A percentile compares a stretch with the other conserved stretches of the same genome.
Evolutionary conservation across 2,797 vertebrate genomes (phyloP).

Genomic region (Apogon hyalosoma): DNA sequence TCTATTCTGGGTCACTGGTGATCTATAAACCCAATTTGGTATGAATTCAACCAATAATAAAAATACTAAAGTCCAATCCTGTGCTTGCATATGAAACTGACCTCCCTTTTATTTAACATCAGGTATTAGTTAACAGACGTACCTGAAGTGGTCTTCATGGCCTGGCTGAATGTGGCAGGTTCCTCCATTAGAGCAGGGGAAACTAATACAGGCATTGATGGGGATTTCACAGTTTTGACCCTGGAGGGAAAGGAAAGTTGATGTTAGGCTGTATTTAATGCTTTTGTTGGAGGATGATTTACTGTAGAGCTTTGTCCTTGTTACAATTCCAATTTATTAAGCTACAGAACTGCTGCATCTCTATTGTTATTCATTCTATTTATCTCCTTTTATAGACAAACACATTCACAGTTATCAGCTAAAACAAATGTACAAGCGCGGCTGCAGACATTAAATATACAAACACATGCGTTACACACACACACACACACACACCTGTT

Average conservation of each 20-base stretch:
- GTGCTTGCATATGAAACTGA: not conserved
- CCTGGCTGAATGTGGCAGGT: constrained; percentile 92
- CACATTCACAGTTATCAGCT: not conserved
- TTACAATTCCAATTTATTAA: constrained; percentile 2
- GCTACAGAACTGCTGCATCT: not conserved
- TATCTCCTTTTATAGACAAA: not conserved
- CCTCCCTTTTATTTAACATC: constrained; percentile 21
- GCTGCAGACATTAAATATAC: not conserved
- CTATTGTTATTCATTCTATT: not conserved
- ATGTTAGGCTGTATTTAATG: not conserved
- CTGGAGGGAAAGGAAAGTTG: constrained; percentile 73
- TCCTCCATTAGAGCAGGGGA: constrained; percentile 92
- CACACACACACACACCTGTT: constrained; percentile 39
- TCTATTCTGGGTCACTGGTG: too few species aligned
- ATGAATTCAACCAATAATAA: too few species aligned
- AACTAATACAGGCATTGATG: constrained; percentile 94
- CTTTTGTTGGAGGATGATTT: constrained; percentile 15
- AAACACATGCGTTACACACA: not conserved
- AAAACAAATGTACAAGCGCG: not conserved
- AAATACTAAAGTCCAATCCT: too few species aligned
- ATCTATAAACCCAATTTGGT: too few species aligned
- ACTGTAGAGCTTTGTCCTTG: too few species aligned
- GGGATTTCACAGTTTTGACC: constrained; percentile 92
- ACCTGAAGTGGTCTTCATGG: constrained; percentile 93
- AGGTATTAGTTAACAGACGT: not conserved